Evolutionary conservation across 2,113 vertebrate genomes (phyloP), one percentile per base, ranked within the genome.

Genomic region (Centropus bengalensis): DNA sequence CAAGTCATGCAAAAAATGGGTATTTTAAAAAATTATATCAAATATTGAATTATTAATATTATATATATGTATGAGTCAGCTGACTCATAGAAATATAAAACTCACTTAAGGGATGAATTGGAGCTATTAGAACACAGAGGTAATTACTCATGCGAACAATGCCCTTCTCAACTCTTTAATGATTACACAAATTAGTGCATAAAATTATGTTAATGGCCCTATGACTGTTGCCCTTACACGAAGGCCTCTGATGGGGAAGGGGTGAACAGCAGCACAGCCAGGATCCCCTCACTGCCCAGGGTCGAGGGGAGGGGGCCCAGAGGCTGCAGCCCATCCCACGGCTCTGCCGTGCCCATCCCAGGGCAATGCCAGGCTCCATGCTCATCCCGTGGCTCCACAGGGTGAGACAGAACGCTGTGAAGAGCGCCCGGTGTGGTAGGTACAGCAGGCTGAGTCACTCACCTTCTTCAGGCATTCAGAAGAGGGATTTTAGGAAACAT

Each of bases 151-250:
- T 82, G 84, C 8, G 70, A 97, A 91, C 94, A 92, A 89, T 92
- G 93, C 89, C 91, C 89, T 69, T 68, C 89, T 95, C 89, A 62
- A 60, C 87, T 89, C 89, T 79, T 75, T 91, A 94, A 94, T 80
- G 89, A 96, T 91, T 88, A 91, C 94, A 96, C 92, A 95, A 96
- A 96, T 97, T 94, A 97, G 67, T n/a, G 91, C 89, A 96, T 66
- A 87, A 87, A 91, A 89, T 92, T 87, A 91, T 70, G 63, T 69
- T 92, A 94, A 94, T 82, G 60, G 89, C 71, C 51, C 59, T 51
- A 55, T 56, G 23, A 77, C 30, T 12, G 66, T 42, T 80, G 83
- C 74, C 7, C 12, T 27, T 9, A 13, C 55, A 8, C 14, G 2
- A 71, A 19, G 44, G 22, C 45, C 26, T 32, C 3, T 4, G 2